phyloP scores from a whole-genome alignment of 2,888 invertebrate genomes.

The Icerya purchasi region DNA sequence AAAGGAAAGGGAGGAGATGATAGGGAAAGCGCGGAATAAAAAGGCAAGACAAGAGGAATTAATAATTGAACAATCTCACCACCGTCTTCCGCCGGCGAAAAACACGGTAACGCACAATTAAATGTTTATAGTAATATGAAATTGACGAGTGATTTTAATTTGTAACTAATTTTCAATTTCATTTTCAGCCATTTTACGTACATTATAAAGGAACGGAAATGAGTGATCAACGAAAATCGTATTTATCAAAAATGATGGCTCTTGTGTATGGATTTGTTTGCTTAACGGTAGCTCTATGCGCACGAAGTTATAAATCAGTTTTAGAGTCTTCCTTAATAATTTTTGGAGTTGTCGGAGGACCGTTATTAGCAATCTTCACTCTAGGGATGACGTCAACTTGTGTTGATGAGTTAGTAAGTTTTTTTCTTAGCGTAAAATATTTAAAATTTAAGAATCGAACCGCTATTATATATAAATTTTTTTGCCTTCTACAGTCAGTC shows the following conservation, averaged over 20 bases:
- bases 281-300: constrained; percentile 58
- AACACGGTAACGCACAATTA: too few species aligned
- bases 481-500: background rate
- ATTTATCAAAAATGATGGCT: constrained; percentile 23
- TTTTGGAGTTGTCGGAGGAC: constrained; percentile 72
- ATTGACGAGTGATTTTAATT: too few species aligned
- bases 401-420: constrained; percentile 9
- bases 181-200: constrained; percentile 7
- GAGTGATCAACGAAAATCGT: constrained; percentile 24
- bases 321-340: constrained; percentile 69
- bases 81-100: too few species aligned
- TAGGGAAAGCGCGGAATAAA: too few species aligned
- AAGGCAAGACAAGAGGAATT: too few species aligned
- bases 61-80: too few species aligned
- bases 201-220: constrained; percentile 22
- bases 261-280: constrained; percentile 51
- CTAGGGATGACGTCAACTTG: constrained; percentile 41
- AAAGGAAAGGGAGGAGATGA: too few species aligned
- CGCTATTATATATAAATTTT: background rate
- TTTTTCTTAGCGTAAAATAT: too few species aligned
- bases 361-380: constrained; percentile 63
- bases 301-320: constrained; percentile 62
- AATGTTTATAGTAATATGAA: too few species aligned
- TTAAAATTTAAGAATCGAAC: too few species aligned
- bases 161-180: background rate